Evolutionary conservation across 2,113 vertebrate genomes (phyloP).

Genomic region (Ictidomys tridecemlineatus): DNA sequence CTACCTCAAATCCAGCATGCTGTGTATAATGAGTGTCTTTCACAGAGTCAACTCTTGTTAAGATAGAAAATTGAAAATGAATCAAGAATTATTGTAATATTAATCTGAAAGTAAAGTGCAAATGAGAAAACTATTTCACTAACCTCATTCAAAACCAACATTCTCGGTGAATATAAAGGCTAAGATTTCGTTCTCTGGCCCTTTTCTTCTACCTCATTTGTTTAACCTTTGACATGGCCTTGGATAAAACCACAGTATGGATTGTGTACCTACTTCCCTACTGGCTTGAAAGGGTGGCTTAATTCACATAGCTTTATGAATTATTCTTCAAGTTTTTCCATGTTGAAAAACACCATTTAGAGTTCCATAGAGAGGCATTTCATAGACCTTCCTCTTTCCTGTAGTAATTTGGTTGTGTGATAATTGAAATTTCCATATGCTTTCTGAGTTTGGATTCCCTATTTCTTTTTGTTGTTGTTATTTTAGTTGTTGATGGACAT

Average conservation of each 20-base stretch:
- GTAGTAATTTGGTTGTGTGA: background rate
- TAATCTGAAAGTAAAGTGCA: background rate
- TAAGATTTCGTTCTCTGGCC: background rate
- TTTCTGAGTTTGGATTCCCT: background rate
- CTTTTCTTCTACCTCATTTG: background rate
- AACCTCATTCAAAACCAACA: accelerated
- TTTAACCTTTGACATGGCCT: background rate
- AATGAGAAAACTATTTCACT: no score
- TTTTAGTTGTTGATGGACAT: no score
- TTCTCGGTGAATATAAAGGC: no score
- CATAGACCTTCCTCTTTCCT: background rate
- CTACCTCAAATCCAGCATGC: background rate
- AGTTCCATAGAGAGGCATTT: background rate
- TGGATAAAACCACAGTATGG: no score
- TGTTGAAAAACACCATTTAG: accelerated
- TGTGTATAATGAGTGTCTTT: background rate
- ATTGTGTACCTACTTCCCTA: no score
- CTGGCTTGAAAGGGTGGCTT: background rate
- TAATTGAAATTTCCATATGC: no score
- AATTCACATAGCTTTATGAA: background rate
- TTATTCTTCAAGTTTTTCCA: background rate
- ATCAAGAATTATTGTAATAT: no score
- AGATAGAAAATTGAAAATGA: background rate
- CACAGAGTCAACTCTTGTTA: background rate
- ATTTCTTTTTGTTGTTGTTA: no score